Base-by-base conservation (phyloP, 2,113 vertebrate genomes). In the Cynoglossus semilaevis region DNA sequence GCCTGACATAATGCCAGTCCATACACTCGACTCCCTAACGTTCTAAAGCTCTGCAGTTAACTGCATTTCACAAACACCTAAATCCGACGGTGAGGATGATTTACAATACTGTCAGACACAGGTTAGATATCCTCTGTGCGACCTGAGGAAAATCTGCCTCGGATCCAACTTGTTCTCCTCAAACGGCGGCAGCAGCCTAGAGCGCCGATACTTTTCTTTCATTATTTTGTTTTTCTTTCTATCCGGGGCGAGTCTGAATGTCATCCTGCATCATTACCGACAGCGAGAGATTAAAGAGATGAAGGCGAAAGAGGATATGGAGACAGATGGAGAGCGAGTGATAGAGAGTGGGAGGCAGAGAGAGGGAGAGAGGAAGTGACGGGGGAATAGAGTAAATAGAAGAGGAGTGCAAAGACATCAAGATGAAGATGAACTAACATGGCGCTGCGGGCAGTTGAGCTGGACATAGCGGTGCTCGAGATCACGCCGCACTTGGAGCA, bases 401-500 rank as follows among this genome's bases (percentile, higher is more conserved):
- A 76, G 47, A 59, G 15, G 35, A 45, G 58, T 11, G 70, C 12
- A 56, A 41, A 70, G 58, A 50, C 15, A 79, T 71, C 74, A 45
- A 82, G 69, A 83, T 76, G 80, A 67, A 72, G 70, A 83, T 85
- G 88, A 85, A 96, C 95, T 97, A 94, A 97, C 96, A 96, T 97
- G 91, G 94, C 94, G 13, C 91, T 95, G 93, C 92, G 94, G 93
- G 94, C 92, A 80, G 93, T 94, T 71, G 92, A 89, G 86, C 93
- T 92, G 91, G 93, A 94, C 89, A 96, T 83, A 85, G 92, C 93
- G 65, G 93, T 92, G 88, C 93, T 97, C 84, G 95, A 95, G 90
- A 96, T 93, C 90, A 92, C 92, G 82, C 94, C 96, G 83, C 95
- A 96, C 90, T 95, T 95, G 93, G 94, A 94, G 91, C 96, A 98